Conservation (phyloP, 2,797 vertebrate genomes). For the Eremophila alpestris region DNA sequence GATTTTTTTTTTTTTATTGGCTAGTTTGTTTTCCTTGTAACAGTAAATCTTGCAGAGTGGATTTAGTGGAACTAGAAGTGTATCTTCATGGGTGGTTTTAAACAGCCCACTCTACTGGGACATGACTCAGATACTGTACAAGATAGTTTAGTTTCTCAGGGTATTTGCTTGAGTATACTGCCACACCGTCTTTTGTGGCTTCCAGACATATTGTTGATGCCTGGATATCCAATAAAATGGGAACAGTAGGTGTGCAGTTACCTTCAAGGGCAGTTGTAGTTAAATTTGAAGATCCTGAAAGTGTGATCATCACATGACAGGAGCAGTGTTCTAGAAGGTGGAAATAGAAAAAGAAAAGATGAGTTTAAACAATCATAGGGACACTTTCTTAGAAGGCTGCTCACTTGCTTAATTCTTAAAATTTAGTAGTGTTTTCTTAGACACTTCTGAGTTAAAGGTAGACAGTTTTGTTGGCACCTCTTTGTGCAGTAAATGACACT, state of each 20-base stretch:
- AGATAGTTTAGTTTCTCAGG: neutral
- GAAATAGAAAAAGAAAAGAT: neutral
- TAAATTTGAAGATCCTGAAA: neutral
- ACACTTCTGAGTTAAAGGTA: neutral
- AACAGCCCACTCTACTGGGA: neutral
- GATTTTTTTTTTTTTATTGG: neutral
- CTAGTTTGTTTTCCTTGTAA: neutral
- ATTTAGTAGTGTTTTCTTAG: neutral
- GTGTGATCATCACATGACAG: neutral
- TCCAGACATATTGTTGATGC: neutral
- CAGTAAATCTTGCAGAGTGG: neutral
- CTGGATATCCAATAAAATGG: neutral
- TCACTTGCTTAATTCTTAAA: neutral
- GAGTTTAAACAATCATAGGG: neutral
- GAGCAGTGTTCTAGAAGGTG: neutral
- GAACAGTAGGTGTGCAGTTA: neutral
- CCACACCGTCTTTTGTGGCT: neutral
- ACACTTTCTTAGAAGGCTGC: neutral
- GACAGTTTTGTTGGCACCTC: neutral
- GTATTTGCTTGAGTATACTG: neutral
- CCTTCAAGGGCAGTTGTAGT: neutral
- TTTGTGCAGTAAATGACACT: neutral
- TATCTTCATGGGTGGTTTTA: neutral
- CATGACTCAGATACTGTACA: neutral
- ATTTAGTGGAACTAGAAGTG: neutral